Base-by-base conservation (phyloP, 2,888 invertebrate genomes). In the Drosophila infuscata region DNA sequence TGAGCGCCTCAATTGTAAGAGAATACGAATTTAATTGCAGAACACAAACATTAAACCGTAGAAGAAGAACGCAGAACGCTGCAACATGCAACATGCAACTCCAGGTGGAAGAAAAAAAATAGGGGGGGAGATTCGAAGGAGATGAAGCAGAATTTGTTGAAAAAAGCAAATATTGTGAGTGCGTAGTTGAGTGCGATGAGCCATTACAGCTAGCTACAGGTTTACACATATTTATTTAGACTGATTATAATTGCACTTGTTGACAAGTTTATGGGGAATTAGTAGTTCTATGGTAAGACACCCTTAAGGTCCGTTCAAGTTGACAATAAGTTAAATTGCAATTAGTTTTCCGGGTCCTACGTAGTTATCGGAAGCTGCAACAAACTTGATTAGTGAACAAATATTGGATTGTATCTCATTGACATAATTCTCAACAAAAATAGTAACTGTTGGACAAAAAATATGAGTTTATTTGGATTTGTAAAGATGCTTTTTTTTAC, bases 1-100 rank as follows among this genome's bases (percentile, higher is more conserved):
- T 75, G 82, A 88, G 74, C 76, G 74, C 77, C 83, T 88, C 86
- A 88, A 87, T 88, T 87, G 90, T 83, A 90, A 86, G 74, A 82
- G 86, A 90, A 87, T 90, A 90, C 82, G 87, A 86, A 88, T 90
- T 90, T 88, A 85, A 90, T 87, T 87, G 90, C 88, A 90, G 79
- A 77, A 86, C 83, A 83, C 81, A 83, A 89, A 82, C 82, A 82
- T 66, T 48, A 72, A 60, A 57, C 51, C 60, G 43, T 32, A 35
- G 53, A 48, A 36, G 59, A 57, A 36, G 4, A 20, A 17, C 38
- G 32, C 8, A 20, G 35, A 49, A 43, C 29, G 36, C 49, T 33
- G 38, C 54, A 60, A 7, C 53, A 56, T 25, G 25, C 25, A 25
- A 25, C 25, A 25, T 25, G 25, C 25, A 25, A 25, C 32, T 17